Percentiles rank a stretch among this genome's conserved stretches.
phyloP scores from a whole-genome alignment of 2,113 vertebrate species.

The Pomatostomus ruficeps region DNA sequence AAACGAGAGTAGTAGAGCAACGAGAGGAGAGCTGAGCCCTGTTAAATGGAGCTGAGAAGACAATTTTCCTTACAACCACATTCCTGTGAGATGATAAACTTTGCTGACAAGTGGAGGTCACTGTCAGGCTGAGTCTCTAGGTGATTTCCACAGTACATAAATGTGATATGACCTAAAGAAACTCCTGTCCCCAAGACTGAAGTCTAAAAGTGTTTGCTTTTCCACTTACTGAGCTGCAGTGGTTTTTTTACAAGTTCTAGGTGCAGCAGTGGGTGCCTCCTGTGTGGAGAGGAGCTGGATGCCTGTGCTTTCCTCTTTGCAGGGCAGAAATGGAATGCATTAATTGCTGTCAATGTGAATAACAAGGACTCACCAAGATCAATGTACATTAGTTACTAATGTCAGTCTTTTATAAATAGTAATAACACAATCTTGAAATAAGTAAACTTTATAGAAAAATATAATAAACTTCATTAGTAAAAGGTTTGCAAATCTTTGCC shows the following conservation, averaged over 20 bases:
- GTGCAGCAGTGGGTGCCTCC: not conserved
- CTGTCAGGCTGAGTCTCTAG: slow-evolving; percentile 3
- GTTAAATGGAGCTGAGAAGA: not conserved
- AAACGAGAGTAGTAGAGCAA: not conserved
- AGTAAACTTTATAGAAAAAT: not conserved
- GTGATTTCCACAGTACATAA: not conserved
- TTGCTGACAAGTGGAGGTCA: slow-evolving; percentile 44
- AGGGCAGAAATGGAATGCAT: not conserved
- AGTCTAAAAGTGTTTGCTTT: not conserved
- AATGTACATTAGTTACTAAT: not conserved
- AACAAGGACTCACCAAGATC: not conserved
- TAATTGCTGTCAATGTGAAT: not conserved
- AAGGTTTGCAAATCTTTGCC: not conserved
- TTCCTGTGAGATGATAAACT: slow-evolving; percentile 27
- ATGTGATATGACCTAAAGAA: not conserved
- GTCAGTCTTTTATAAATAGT: not conserved
- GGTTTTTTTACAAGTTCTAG: not conserved
- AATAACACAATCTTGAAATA: not conserved
- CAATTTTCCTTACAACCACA: not conserved
- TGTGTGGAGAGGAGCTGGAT: not conserved
- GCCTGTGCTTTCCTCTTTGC: not conserved
- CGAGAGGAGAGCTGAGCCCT: not conserved
- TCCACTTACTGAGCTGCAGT: not conserved
- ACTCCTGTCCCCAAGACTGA: not conserved
- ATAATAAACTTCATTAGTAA: not conserved